Evolutionary conservation across 2,888 invertebrate species (phyloP), one percentile per base, ranked within the genome.

Genomic region (Andrena fulva): DNA sequence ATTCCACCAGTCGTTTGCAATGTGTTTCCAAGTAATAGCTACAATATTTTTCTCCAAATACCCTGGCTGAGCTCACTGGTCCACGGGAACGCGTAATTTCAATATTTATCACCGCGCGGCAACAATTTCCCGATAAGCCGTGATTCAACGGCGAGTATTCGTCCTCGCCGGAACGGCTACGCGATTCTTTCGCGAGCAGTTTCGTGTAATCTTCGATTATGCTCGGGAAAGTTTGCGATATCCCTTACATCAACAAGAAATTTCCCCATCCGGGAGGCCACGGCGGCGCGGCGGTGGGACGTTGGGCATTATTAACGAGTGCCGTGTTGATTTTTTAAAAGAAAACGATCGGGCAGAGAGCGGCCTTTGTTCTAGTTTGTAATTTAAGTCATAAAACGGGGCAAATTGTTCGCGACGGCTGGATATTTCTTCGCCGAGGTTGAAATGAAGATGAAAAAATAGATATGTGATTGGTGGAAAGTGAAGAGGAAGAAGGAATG

Each of bases 291-390:
- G 20, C 20, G 20, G 20, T 20, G 20, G 20, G 20, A 16, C 24
- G 48, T 60, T 70, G 7, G 24, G 48, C 29, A 70, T 60, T 60
- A 70, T 70, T 70, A 60, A 70, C 59, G 12, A 70, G 31, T 29
- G 29, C 8, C n/a, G 27, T 20, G 27, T 59, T 48, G 42, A 48
- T 48, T 48, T 50, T 48, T 12, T 6, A 7, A 12, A 29, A n/a
- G 31, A 20, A 8, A 42, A 24, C n/a, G 59, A 20, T 50, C 20
- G 8, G 50, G 6, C 31, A n/a, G 3, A 5, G 12, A 24, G 10
- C 70, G n/a, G 20, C 48, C 20, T 33, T 27, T 27, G 24, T 24
- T n/a, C 20, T 48, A 4, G 0, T 31, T 20, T 31, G 42, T 33
- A 48, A 20, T 67, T 54, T 54, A 20, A 31, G 12, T 1, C 54